Percentiles rank a stretch among this genome's conserved stretches.
phyloP scores from a whole-genome alignment of 2,888 invertebrate species.

The Melinopterus prodromus region DNA sequence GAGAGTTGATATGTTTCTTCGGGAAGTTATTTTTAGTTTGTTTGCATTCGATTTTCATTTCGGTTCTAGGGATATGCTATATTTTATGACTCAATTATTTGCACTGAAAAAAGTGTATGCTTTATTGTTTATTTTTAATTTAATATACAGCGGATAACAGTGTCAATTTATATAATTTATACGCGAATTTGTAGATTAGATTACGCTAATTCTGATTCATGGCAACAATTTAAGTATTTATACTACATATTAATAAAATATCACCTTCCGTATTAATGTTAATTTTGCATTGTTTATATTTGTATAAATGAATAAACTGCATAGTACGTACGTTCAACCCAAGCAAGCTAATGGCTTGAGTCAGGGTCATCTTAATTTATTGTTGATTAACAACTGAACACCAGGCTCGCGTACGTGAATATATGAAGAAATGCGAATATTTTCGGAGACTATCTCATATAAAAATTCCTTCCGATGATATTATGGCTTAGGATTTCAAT shows the following conservation, averaged over 20 bases:
- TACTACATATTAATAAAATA: background rate
- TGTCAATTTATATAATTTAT: background rate
- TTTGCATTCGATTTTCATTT: background rate
- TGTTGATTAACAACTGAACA: slow-evolving; percentile 15
- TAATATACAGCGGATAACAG: too few relatives aligned
- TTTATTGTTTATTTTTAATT: too few relatives aligned
- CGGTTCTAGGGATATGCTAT: background rate
- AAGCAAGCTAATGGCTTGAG: background rate
- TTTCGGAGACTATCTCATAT: slow-evolving; percentile 6
- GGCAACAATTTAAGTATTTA: background rate
- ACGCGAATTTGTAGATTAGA: background rate
- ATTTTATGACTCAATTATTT: background rate
- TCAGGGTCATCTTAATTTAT: slow-evolving; percentile 21
- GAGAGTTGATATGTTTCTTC: background rate
- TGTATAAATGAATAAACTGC: background rate
- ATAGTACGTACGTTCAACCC: background rate
- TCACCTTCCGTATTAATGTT: background rate
- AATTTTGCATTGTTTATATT: background rate
- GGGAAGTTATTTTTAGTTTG: background rate
- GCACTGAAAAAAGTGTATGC: background rate
- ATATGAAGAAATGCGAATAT: background rate
- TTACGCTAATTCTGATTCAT: background rate
- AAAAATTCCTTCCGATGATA: background rate
- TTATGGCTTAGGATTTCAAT: background rate
- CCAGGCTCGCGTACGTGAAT: background rate